Base-by-base conservation (phyloP, 1,140 invertebrate species). In the Muscidifurax raptorellus region DNA sequence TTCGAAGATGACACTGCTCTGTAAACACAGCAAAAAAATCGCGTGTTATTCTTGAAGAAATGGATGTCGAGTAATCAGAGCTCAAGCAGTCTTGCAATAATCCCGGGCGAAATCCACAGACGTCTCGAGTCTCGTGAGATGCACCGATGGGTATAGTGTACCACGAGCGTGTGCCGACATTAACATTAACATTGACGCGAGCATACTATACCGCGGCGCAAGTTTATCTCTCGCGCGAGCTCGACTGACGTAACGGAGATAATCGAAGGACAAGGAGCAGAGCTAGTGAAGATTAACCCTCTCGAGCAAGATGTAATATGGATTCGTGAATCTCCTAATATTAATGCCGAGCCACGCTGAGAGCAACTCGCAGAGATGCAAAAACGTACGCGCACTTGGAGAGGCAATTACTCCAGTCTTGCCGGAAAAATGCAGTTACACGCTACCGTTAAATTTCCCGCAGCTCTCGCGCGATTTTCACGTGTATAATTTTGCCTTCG, bases 131-230 rank as follows among this genome's bases (percentile, higher is more conserved):
- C 30, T 64, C 71, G 47, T 40, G 69, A 40, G 18, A 27, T 52
- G 28, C 69, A 28, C 36, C n/a, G n/a, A n/a, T 32, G 32, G 32
- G 32, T 32, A 32, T 5, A 36, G 36, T 36, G 36, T 36, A 36
- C 36, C 7, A 10, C 7, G n/a, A n/a, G n/a, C n/a, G n/a, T 7
- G 52, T 52, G n/a, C 28, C 25, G 74, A 77, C 81, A 77, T 83
- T 83, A 83, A 83, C 81, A 83, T 83, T 83, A 74, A 77, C 81
- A 76, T 83, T 83, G 81, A 83, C 36, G 81, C 28, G 71, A 28
- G 30, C 36, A 30, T n/a, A 10, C 78, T 13, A 80, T 28, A 47
- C 7, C 27, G 40, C 44, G 18, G 40, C 44, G 47, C 6, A 66
- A 76, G 71, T 75, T 82, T 75, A 82, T 27, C 66, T 77, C 59